A percentile compares a stretch with the other conserved stretches of the same genome.
phyloP scores from a whole-genome alignment of 2,113 vertebrate genomes.

The Oryzias melastigma region DNA sequence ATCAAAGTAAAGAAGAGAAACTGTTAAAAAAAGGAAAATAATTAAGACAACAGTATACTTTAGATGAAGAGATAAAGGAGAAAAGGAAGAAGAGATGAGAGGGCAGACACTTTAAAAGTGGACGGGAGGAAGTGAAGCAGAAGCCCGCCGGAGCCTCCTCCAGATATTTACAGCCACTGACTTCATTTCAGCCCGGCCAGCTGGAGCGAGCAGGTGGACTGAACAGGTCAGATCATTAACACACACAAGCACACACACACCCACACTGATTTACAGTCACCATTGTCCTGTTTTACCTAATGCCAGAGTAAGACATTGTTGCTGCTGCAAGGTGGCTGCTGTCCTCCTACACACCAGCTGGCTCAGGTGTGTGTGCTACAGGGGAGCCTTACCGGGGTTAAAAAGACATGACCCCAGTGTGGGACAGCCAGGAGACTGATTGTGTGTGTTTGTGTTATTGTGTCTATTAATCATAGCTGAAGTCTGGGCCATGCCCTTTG shows the following conservation, averaged over 20 bases:
- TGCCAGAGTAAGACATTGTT: conserved; percentile 28
- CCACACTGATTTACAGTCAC: conserved; percentile 17
- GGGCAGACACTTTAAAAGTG: conserved; percentile 7
- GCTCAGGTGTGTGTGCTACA: conserved; percentile 45
- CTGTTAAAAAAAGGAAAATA: background rate
- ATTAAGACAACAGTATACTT: conserved; percentile 8
- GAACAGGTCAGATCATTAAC: conserved; percentile 78
- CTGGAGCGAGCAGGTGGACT: conserved; percentile 76
- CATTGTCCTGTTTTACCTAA: conserved; percentile 43
- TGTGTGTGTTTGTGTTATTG: conserved; percentile 39
- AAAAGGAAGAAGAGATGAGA: conserved; percentile 30
- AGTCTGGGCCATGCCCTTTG: conserved; percentile 56
- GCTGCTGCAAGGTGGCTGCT: conserved; percentile 24
- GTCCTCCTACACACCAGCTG: conserved; percentile 1
- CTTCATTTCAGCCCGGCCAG: conserved; percentile 65
- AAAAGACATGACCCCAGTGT: conserved; percentile 59
- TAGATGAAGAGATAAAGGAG: conserved; percentile 23
- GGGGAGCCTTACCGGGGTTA: conserved; percentile 50
- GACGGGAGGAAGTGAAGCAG: conserved; percentile 28
- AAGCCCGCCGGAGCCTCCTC: conserved; percentile 54
- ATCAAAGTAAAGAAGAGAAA: background rate
- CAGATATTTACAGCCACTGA: conserved; percentile 70
- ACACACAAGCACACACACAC: conserved; percentile 43
- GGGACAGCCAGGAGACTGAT: conserved; percentile 41
- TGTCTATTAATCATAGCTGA: conserved; percentile 66